Base-by-base conservation (phyloP, 1,140 invertebrate species). In the Drosophila lini region DNA sequence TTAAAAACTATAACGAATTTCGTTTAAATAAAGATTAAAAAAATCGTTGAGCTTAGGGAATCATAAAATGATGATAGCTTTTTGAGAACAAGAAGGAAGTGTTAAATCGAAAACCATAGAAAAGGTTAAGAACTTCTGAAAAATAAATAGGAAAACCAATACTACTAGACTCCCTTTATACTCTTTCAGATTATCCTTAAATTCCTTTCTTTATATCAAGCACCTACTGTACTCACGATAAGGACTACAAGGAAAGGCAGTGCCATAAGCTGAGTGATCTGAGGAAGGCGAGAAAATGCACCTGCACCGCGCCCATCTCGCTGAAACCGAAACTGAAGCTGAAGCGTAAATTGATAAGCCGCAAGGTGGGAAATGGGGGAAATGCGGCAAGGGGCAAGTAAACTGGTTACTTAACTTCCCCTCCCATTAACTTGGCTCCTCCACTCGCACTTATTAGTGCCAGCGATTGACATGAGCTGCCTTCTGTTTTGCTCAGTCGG, bases 281-380 rank as follows among this genome's bases (percentile, higher is more conserved):
- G 10, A 34, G 25, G 13, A 25, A 69, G 34, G 16, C 44, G 45
- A 41, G 50, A 15, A 70, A 48, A 58, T 48, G 68, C 68, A 71
- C 68, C 68, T 71, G 68, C 65, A 57, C 44, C 53, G 45, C 31
- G 28, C 36, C 56, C 68, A 58, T 47, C 50, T 41, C 28, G 34
- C 50, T 22, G 31, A 19, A 52, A 52, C 48, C 19, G 50, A 53
- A 36, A n/a, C 11, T 34, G 42, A 58, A 78, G 44, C 62, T 67
- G 68, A 85, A 85, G 84, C 80, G 84, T 75, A 89, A 89, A 88
- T 88, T 88, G 84, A 88, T 88, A 89, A 89, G 84, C 84, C 82
- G 76, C 64, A 62, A 70, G 61, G 32, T 31, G 22, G 28, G 36
- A 59, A 53, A 48, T 28, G 25, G 31, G 40, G 55, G 31, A 25